These are phyloP conservation scores for Hippoglossus stenolepis DNA, from an alignment of 2,113 vertebrate genomes.

Conservation along the genomic window DNA sequence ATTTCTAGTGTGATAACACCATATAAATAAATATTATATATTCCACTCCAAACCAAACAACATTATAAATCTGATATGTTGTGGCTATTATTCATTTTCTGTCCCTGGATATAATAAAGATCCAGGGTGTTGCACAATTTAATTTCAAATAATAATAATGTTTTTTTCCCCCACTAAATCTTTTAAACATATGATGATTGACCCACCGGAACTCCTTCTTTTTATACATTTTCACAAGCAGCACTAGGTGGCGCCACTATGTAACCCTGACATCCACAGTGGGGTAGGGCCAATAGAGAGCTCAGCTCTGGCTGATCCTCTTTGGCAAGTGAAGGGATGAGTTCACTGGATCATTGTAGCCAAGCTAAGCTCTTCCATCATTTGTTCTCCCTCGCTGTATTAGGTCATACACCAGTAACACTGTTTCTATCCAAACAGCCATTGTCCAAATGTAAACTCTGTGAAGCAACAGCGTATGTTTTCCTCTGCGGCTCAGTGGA, in stretches of 20 bases:
- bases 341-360: slow-evolving; percentile 45
- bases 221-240: background rate
- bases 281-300: background rate
- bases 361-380: slow-evolving; percentile 25
- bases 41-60: background rate
- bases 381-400: slow-evolving; percentile 4
- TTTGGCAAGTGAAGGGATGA: slow-evolving; percentile 42
- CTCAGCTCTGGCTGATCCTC: slow-evolving; percentile 6
- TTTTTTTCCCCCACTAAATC: too few relatives aligned
- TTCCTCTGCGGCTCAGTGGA: slow-evolving; percentile 26
- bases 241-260: slow-evolving; percentile 40
- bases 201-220: background rate
- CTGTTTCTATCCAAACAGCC: slow-evolving; percentile 30
- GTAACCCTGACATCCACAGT: background rate
- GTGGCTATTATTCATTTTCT: too few relatives aligned
- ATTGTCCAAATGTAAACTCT: slow-evolving; percentile 31
- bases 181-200: background rate
- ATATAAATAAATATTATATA: too few relatives aligned
- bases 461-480: slow-evolving; percentile 1
- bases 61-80: background rate
- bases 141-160: too few relatives aligned
- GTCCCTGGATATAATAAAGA: too few relatives aligned
- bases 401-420: slow-evolving; percentile 17
- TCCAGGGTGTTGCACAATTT: too few relatives aligned
- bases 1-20: too few relatives aligned